Conservation (phyloP, 2,888 invertebrate species). For the Erpobdella octoculata region DNA sequence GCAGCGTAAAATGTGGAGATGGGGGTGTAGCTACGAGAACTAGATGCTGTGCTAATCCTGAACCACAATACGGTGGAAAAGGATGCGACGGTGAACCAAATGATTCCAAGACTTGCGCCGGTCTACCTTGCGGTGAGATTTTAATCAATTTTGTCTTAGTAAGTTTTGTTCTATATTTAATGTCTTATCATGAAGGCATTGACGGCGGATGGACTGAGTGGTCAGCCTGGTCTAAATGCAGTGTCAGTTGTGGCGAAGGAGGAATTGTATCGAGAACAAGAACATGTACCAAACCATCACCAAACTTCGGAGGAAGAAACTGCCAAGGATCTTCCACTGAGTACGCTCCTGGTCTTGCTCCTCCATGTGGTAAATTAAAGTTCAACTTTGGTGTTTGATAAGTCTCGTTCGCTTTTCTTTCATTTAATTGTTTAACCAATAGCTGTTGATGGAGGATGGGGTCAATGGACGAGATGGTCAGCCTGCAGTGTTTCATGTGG, state of each 20-base stretch:
- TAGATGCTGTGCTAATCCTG: constrained; percentile 45
- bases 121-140: constrained; percentile 25
- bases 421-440: neutral
- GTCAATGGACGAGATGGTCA: constrained; percentile 31
- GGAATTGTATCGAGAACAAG: constrained; percentile 27
- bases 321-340: constrained; percentile 27
- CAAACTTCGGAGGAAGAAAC: constrained; percentile 26
- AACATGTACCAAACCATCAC: constrained; percentile 31
- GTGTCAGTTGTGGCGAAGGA: constrained; percentile 33
- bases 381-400: too few relatives aligned
- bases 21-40: constrained; percentile 25
- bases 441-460: constrained; percentile 35
- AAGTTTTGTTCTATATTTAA: neutral
- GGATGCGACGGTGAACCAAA: constrained; percentile 42
- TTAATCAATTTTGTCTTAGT: neutral
- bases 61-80: constrained; percentile 45
- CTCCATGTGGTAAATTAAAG: constrained; percentile 26
- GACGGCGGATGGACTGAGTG: constrained; percentile 35
- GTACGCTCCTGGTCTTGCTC: constrained; percentile 25
- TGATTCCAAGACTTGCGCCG: constrained; percentile 41
- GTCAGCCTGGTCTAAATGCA: constrained; percentile 32
- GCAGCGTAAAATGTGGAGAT: constrained; percentile 26
- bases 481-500: constrained; percentile 32
- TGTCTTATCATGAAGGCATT: constrained; percentile 14
- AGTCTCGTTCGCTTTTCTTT: neutral